Base-by-base conservation (phyloP, 2,888 invertebrate species). In the Drosophila trichaetosa region DNA sequence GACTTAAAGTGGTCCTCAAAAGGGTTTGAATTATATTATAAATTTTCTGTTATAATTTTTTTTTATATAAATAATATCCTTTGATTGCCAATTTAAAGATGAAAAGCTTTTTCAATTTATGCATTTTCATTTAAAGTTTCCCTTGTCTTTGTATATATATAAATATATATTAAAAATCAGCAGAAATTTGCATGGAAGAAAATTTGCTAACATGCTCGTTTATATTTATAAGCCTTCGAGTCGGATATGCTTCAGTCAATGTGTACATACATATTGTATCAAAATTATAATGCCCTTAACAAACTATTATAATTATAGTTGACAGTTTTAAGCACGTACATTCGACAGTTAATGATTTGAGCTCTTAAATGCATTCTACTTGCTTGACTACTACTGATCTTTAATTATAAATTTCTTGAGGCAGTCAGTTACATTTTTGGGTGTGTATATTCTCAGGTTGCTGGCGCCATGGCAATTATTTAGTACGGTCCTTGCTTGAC, bases 351-450 rank as follows among this genome's bases (percentile, higher is more conserved):
- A 11, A 13, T 27, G 11, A 0, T n/a, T 24, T 36, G 13, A 51
- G 5, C 29, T 31, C 18, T 33, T 36, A 31, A 54, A 40, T 10
- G 11, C 46, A 40, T 24, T 63, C 16, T 31, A 63, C 13, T 8
- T 62, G 29, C 24, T 36, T 42, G 31, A 65, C n/a, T 52, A 11
- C 31, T 16, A 24, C 34, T n/a, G 40, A 58, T 54, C 36, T 31
- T 59, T 65, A 59, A 69, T 76, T 80, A 60, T 29, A 49, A 42
- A 46, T 52, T 34, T 21, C 6, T 40, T 42, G 18, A 34, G 53
- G 46, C 65, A 60, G 60, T 49, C 63, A 66, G 58, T 67, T 76
- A 56, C n/a, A 52, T 57, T 58, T 36, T 61, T 56, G 36, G 16
- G n/a, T 34, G 49, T 57, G 31, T 57, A n/a, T 62, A 54, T 59